phyloP scores from a whole-genome alignment of 2,888 invertebrate genomes.

The Aspidiotus rigidus region DNA sequence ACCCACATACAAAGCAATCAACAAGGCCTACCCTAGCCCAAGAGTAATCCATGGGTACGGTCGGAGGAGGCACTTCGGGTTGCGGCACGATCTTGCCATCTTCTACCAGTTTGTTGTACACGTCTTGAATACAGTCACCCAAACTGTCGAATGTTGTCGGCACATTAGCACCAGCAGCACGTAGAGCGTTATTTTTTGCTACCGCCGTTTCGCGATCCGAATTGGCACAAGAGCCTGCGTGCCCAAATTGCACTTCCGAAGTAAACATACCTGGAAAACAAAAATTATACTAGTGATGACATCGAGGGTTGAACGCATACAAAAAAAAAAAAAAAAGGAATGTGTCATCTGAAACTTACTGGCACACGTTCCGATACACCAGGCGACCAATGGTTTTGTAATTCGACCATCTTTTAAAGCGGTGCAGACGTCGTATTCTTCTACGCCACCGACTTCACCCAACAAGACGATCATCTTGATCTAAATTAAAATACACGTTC shows the following conservation, averaged over 20 bases:
- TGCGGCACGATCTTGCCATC: slow-evolving; percentile 75
- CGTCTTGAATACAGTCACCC: slow-evolving; percentile 69
- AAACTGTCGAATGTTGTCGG: slow-evolving; percentile 85
- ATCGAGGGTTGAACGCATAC: too few relatives aligned
- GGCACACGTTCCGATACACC: slow-evolving; percentile 94
- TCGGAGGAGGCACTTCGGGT: slow-evolving; percentile 91
- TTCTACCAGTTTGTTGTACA: slow-evolving; percentile 66
- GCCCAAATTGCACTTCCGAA: slow-evolving; percentile 91
- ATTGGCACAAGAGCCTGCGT: slow-evolving; percentile 97
- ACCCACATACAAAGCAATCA: neutral
- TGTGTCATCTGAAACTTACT: slow-evolving; percentile 44
- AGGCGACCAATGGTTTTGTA: slow-evolving; percentile 90
- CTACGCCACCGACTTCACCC: slow-evolving; percentile 97
- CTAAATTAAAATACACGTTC: slow-evolving; percentile 40
- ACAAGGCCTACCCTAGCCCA: slow-evolving; percentile 71
- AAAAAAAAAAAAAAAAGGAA: too few relatives aligned
- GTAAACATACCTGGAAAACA: slow-evolving; percentile 63
- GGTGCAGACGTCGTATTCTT: slow-evolving; percentile 92
- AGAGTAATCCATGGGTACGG: slow-evolving; percentile 99
- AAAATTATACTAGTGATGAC: neutral
- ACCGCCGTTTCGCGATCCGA: slow-evolving; percentile 86
- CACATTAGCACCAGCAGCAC: slow-evolving; percentile 75
- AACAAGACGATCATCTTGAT: slow-evolving; percentile 91
- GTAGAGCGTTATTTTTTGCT: slow-evolving; percentile 79
- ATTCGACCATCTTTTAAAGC: slow-evolving; percentile 71